These are phyloP conservation scores for Nymphalis io DNA, from an alignment of 1,140 invertebrate species.

Conservation along the genomic window DNA sequence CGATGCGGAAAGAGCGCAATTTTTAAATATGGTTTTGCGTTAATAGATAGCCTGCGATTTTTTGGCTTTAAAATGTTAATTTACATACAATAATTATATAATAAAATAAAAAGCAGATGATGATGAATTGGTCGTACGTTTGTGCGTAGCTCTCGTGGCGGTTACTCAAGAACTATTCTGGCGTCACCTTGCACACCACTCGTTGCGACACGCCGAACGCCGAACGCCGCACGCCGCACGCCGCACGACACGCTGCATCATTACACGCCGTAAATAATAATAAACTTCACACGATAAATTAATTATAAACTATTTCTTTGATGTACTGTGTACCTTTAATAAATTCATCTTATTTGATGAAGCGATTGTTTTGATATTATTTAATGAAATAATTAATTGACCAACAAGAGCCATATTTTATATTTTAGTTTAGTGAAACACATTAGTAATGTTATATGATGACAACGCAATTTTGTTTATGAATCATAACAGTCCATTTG, in stretches of 20 bases:
- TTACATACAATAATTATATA: background rate
- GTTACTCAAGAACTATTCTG: conserved; percentile 14
- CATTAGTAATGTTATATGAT: background rate
- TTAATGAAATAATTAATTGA: conserved; percentile 1
- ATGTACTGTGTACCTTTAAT: background rate
- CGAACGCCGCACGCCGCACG: background rate
- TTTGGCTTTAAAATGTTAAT: too few species aligned
- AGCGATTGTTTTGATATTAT: conserved; percentile 16
- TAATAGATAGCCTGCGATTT: too few species aligned
- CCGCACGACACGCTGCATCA: background rate
- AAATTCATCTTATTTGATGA: background rate
- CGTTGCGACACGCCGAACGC: conserved; percentile 6
- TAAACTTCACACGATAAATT: conserved; percentile 11
- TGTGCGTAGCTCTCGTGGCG: background rate
- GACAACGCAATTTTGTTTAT: background rate
- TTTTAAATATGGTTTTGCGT: too few species aligned
- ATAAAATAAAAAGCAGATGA: conserved; percentile 1
- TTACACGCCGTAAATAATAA: conserved; percentile 3
- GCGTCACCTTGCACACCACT: conserved; percentile 20
- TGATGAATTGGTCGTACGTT: background rate
- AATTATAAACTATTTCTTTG: conserved; percentile 6
- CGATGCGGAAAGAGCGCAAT: too few species aligned
- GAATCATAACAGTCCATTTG: background rate
- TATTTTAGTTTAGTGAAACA: background rate
- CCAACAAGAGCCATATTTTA: background rate